Evolutionary conservation across 2,797 vertebrate genomes (phyloP), one percentile per base, ranked within the genome.

Genomic region (Eutrigla gurnardus): DNA sequence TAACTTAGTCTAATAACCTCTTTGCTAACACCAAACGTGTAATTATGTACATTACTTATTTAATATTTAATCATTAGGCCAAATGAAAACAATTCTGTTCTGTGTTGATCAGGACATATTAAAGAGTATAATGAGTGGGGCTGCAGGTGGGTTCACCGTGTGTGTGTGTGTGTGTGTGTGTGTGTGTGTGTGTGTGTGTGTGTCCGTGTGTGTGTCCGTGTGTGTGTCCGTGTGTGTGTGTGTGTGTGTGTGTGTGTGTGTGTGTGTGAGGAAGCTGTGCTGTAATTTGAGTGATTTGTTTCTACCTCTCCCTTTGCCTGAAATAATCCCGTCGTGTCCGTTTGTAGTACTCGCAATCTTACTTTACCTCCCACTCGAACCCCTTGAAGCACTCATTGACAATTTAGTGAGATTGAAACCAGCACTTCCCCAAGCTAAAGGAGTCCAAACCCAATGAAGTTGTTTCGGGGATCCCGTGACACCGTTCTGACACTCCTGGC

Each of bases 31-130:
- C 85, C 72, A 86, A 91, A 91, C 75, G 86, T 88, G 88, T 87
- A 88, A 90, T 94, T 91, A 91, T 58, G 53, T 68, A 78, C 77
- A 75, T 77, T 84, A 78, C 75, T 89, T 89, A 87, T 90, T 93
- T 92, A 88, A 92, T 92, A 88, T 92, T 91, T 90, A 91, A 93
- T 91, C 88, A 92, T 93, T 91, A 88, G 81, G 63, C 79, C 72
- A 86, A 91, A 91, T 86, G 72, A 91, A 92, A 93, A 92, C 82
- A 87, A 86, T 75, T 81, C 63, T 65, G 77, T 87, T 83, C 74
- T 18, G 37, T 55, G 75, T 78, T 89, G 82, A 92, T 89, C 77
- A 79, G 73, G 77, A 83, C 80, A 55, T 78, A 88, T 85, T 90
- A 87, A 78, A 79, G 68, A 73, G 81, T 82, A 33, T 89, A 90